phyloP scores from a whole-genome alignment of 2,797 vertebrate genomes.

The Strix occidentalis region DNA sequence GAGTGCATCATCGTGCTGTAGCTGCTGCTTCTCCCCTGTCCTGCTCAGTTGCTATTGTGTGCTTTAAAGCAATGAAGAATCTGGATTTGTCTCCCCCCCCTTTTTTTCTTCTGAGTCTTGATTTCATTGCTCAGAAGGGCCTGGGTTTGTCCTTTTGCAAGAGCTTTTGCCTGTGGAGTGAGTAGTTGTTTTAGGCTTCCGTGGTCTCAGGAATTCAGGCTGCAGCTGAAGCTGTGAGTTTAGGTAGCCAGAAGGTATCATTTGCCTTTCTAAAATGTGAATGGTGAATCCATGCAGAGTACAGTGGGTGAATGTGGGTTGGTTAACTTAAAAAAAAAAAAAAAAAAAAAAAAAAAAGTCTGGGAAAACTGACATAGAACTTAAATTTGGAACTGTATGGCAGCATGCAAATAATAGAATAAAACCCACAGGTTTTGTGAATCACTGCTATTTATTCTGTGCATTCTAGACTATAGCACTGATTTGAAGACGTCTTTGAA shows the following conservation, averaged over 20 bases:
- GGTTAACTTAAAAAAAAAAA: constrained; percentile 8
- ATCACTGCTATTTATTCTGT: constrained; percentile 17
- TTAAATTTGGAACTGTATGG: constrained; percentile 36
- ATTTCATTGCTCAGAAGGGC: background rate
- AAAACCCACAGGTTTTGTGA: constrained; percentile 15
- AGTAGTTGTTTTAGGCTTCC: background rate
- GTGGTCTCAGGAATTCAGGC: background rate
- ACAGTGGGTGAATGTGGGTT: constrained; percentile 6
- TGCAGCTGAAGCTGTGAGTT: background rate
- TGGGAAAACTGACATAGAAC: constrained; percentile 18
- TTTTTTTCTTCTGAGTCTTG: background rate
- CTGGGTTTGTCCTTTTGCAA: background rate
- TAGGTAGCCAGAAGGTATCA: background rate
- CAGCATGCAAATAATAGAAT: constrained; percentile 17
- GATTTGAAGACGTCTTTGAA: background rate
- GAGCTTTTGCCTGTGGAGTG: background rate
- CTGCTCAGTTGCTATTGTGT: background rate
- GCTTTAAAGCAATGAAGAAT: background rate
- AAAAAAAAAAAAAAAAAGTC: constrained; percentile 49
- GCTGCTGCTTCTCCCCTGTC: background rate
- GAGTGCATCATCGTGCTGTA: background rate
- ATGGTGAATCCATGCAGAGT: background rate
- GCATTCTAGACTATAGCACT: background rate
- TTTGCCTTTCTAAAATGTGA: constrained; percentile 27
- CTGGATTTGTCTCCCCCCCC: background rate